Evolutionary conservation across 1,140 invertebrate genomes (phyloP), one percentile per base, ranked within the genome.

Genomic region (Arctopsyche grandis): DNA sequence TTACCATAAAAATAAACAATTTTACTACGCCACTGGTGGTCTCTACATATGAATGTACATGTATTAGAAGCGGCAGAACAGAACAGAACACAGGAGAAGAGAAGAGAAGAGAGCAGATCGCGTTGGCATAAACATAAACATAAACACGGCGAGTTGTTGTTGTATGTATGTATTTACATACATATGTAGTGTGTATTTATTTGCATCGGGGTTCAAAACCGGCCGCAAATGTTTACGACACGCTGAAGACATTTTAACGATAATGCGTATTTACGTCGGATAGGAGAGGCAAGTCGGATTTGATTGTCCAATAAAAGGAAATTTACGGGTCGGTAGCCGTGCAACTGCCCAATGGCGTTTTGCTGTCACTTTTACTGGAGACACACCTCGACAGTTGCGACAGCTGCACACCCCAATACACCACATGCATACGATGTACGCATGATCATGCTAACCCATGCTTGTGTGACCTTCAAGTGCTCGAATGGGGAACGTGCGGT

Each of bases 241-340:
- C 46, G 66, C 60, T 69, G 75, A 80, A 79, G 87, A 88, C 86
- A 84, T 85, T 86, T 88, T 87, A 87, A 87, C 86, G 86, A 88
- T 87, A 88, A 88, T 88, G 81, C 81, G 79, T 82, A 82, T 86
- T 87, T 87, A 88, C 85, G 85, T 84, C 82, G 83, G 85, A 80
- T 85, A 84, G 84, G 86, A 87, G 87, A 87, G 86, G 85, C 83
- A 83, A 85, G 83, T 84, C 84, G 29, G 75, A 81, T 86, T 88
- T 87, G 87, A 87, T 88, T 87, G 87, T 86, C 85, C 84, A 86
- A 88, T 88, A 87, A 88, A 88, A 87, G 86, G 85, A 84, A 88
- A 88, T 88, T 88, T 88, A 88, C 85, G 84, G 82, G 85, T n/a
- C 71, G 76, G 43, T 44, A 63, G 43, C 66, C 43, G 69, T 19